These are phyloP conservation scores for Drosophila sp. DNA, from an alignment of 1,140 invertebrate species.

Conservation along the genomic window DNA sequence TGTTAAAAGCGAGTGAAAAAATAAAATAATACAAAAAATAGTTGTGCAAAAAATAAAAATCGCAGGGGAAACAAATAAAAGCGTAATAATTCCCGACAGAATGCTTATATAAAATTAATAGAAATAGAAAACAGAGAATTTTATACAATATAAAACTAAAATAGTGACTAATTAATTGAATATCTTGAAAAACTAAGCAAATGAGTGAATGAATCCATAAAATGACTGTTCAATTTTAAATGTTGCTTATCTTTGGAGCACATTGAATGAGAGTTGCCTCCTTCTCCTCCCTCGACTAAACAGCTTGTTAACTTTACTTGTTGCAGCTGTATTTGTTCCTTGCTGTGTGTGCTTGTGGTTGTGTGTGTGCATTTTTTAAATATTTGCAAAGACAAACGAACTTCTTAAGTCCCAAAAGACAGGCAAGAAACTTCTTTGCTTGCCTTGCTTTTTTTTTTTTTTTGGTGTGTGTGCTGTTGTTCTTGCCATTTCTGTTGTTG, in stretches of 20 bases:
- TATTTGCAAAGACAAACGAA: conserved; percentile 54
- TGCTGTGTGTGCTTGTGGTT: conserved; percentile 26
- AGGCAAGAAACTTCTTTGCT: conserved; percentile 68
- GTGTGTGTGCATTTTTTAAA: conserved; percentile 70
- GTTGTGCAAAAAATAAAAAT: conserved; percentile 51
- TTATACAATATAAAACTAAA: conserved; percentile 26
- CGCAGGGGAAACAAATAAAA: conserved; percentile 41
- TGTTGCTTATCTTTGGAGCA: conserved; percentile 9
- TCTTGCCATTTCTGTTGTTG: conserved; percentile 65
- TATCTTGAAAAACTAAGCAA: conserved; percentile 15
- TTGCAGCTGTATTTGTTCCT: conserved; percentile 43
- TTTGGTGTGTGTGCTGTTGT: conserved; percentile 40
- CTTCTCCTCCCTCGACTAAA: neutral
- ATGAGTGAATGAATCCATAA: conserved; percentile 32
- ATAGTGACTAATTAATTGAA: conserved; percentile 29
- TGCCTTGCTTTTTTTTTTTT: conserved; percentile 56
- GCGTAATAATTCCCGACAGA: conserved; percentile 36
- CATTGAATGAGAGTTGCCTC: conserved; percentile 8
- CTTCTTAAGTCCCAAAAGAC: conserved; percentile 18
- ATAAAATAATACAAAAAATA: conserved; percentile 7
- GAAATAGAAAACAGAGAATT: neutral
- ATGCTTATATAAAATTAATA: conserved; percentile 28
- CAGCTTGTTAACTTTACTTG: neutral
- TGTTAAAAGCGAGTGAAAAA: conserved; percentile 36
- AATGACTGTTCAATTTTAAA: conserved; percentile 19